A percentile compares a stretch with the other conserved stretches of the same genome.
Conservation (phyloP, 2,113 vertebrate species). For the Geothlypis trichas region DNA sequence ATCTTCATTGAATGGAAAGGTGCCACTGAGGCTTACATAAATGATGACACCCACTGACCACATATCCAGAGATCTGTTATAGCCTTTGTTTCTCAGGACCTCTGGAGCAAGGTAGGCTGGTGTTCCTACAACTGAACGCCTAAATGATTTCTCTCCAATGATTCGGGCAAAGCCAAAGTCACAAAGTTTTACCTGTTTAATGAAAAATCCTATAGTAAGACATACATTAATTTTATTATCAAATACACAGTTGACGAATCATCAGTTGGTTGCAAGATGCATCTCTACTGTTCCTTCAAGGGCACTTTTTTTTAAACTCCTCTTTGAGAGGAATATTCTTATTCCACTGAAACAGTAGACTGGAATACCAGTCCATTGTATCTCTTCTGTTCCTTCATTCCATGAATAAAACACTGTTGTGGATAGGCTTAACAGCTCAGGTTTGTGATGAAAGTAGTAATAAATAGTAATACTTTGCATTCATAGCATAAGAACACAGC, state of each 20-base stretch:
- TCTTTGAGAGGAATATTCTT: background rate
- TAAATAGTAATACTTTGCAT: background rate
- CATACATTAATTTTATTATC: background rate
- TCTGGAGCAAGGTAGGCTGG: constrained; percentile 96
- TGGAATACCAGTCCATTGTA: background rate
- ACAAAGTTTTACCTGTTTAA: constrained; percentile 92
- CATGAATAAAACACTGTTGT: background rate
- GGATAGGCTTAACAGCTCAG: background rate
- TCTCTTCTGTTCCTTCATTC: background rate
- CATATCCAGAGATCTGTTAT: constrained; percentile 98
- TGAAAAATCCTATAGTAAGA: background rate
- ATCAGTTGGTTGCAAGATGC: background rate
- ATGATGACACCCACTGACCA: constrained; percentile 98
- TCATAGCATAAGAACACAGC: background rate
- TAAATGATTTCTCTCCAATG: constrained; percentile 96
- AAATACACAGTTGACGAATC: background rate
- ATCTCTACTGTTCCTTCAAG: background rate
- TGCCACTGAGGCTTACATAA: constrained; percentile 96
- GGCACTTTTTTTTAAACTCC: background rate
- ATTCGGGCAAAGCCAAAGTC: constrained; percentile 98
- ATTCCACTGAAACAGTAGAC: background rate
- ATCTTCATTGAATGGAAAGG: constrained; percentile 97
- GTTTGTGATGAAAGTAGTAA: background rate
- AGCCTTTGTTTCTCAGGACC: constrained; percentile 94
- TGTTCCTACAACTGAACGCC: constrained; percentile 94